Percentiles rank a stretch among this genome's conserved stretches.
These are phyloP conservation scores for Enteromius radiatus DNA, from an alignment of 2,797 vertebrate species.

Conservation along the genomic window DNA sequence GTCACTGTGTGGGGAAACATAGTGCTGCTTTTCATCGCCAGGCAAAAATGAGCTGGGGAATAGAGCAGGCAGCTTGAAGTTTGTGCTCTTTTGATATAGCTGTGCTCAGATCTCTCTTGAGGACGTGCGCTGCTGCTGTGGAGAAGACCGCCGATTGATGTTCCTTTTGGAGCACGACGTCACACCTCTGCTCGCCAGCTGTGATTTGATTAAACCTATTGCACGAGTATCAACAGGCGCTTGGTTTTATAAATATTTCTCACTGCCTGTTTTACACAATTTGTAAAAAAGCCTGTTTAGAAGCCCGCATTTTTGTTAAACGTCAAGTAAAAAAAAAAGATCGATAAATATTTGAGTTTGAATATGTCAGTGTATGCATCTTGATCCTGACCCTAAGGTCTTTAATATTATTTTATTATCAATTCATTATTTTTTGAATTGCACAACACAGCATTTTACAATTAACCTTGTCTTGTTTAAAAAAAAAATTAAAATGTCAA, in stretches of 20 bases:
- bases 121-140: constrained; percentile 54
- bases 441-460: neutral
- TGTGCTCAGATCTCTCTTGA: constrained; percentile 70
- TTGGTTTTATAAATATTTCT: constrained; percentile 46
- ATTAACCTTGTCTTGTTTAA: neutral
- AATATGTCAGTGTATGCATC: neutral
- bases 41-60: constrained; percentile 63
- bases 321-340: neutral
- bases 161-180: constrained; percentile 48
- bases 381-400: neutral
- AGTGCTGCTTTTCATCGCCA: constrained; percentile 50
- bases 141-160: constrained; percentile 57
- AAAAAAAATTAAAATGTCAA: neutral
- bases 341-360: too few species aligned
- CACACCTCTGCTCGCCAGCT: constrained; percentile 35
- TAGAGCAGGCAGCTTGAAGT: constrained; percentile 68
- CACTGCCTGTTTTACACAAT: neutral
- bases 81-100: constrained; percentile 71
- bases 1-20: constrained; percentile 65
- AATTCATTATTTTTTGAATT: neutral
- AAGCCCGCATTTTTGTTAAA: constrained; percentile 16
- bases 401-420: neutral
- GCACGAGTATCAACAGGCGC: constrained; percentile 51
- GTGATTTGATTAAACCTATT: constrained; percentile 63
- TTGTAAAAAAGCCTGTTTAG: constrained; percentile 2